These are phyloP conservation scores for Odocoileus hemionus DNA, from an alignment of 2,113 vertebrate genomes.

Conservation along the genomic window DNA sequence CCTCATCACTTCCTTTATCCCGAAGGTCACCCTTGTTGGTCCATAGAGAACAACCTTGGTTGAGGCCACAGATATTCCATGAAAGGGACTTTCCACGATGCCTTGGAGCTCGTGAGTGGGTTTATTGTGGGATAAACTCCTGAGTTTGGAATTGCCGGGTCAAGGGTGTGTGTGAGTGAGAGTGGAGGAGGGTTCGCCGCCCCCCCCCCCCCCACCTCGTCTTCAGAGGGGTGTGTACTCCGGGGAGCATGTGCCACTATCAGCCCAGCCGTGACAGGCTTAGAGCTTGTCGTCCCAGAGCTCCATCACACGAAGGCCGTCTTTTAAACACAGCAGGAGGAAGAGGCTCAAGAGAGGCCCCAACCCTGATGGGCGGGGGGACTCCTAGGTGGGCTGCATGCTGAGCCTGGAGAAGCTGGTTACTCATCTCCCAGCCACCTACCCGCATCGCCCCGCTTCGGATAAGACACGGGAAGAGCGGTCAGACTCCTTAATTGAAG, in stretches of 20 bases:
- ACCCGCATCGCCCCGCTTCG: rapidly evolving
- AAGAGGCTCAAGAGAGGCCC: not conserved
- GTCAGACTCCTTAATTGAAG: not conserved
- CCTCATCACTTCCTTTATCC: not conserved
- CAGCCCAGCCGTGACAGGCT: not conserved
- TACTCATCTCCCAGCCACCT: rapidly evolving
- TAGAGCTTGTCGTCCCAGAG: not conserved
- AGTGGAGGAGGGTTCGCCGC: not conserved
- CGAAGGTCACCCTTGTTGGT: not conserved
- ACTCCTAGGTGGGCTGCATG: not conserved
- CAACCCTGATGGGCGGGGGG: not conserved
- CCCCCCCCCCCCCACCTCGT: no score
- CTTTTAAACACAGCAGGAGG: not conserved
- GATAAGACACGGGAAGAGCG: not conserved
- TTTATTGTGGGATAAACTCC: no score
- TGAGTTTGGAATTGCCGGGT: not conserved
- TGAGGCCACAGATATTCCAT: not conserved
- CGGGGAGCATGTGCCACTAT: rapidly evolving
- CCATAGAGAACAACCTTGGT: not conserved
- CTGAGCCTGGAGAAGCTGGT: no score
- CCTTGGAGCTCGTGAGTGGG: not conserved
- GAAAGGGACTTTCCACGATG: not conserved
- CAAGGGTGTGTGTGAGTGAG: not conserved
- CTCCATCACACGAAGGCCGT: not conserved
- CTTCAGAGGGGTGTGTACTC: not conserved